Evolutionary conservation across 2,797 vertebrate species (phyloP).

Genomic region (Amblyraja radiata): DNA sequence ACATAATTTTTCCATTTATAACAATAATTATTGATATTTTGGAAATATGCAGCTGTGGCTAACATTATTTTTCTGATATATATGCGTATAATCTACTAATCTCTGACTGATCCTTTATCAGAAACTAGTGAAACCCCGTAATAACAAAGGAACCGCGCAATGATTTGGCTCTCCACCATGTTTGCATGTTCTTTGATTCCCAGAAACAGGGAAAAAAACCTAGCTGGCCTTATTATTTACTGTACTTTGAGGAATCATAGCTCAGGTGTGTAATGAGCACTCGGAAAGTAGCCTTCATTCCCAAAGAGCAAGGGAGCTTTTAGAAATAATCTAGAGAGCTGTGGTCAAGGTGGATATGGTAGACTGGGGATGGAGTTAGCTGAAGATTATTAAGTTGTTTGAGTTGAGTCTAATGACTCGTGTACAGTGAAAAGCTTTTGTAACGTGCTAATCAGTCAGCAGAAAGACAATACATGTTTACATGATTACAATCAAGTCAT

Average conservation of each 20-base stretch:
- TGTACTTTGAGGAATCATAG: background rate
- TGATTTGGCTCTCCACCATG: background rate
- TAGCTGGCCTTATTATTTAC: background rate
- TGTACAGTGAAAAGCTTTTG: too few relatives aligned
- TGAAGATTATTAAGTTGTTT: too few relatives aligned
- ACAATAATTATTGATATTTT: background rate
- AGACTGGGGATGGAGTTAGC: too few relatives aligned
- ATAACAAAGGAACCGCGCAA: background rate
- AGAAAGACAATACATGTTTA: too few relatives aligned
- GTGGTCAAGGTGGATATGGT: background rate
- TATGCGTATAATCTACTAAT: background rate
- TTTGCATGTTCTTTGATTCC: background rate
- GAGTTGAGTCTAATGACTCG: too few relatives aligned
- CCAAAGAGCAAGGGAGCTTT: background rate
- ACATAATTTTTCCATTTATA: background rate
- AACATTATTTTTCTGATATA: background rate
- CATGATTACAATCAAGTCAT: too few relatives aligned
- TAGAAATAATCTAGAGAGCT: background rate
- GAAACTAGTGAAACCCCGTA: background rate
- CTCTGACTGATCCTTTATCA: background rate
- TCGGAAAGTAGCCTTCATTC: background rate
- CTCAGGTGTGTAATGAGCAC: background rate
- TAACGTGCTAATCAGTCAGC: too few relatives aligned
- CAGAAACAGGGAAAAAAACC: background rate
- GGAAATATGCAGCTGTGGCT: background rate